phyloP scores from a whole-genome alignment of 2,113 vertebrate species.

The Ceyx margarethae region DNA sequence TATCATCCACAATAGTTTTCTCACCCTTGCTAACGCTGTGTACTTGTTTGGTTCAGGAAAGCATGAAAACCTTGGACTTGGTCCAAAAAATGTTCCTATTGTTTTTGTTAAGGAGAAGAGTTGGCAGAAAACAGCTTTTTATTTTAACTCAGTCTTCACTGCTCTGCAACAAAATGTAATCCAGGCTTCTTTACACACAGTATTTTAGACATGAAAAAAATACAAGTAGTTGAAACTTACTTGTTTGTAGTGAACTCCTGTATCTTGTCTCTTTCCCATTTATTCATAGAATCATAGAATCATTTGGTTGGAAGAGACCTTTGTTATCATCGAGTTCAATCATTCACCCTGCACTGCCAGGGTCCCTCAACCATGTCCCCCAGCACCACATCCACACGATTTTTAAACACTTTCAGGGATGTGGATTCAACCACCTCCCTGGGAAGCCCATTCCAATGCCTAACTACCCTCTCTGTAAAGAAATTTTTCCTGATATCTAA shows the following conservation, averaged over 20 bases:
- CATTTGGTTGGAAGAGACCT: no score
- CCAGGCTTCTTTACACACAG: neutral
- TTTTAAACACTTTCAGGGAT: no score
- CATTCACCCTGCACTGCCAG: no score
- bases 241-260: neutral
- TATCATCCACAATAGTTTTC: neutral
- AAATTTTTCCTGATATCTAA: no score
- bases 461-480: no score
- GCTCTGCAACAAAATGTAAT: neutral
- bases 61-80: neutral
- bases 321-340: no score
- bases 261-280: neutral
- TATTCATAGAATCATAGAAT: neutral
- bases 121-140: neutral
- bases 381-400: no score
- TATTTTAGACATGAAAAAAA: neutral
- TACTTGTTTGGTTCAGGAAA: slow-evolving; percentile 23
- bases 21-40: neutral
- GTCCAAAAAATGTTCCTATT: slow-evolving; percentile 27
- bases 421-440: no score
- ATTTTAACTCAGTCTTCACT: slow-evolving; percentile 16
- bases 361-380: no score
- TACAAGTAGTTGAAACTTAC: neutral
- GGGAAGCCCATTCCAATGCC: no score
- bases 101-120: slow-evolving; percentile 2